Percentiles rank a stretch among this genome's conserved stretches.
Evolutionary conservation across 2,113 vertebrate species (phyloP).

Genomic region (Hassar affinis): DNA sequence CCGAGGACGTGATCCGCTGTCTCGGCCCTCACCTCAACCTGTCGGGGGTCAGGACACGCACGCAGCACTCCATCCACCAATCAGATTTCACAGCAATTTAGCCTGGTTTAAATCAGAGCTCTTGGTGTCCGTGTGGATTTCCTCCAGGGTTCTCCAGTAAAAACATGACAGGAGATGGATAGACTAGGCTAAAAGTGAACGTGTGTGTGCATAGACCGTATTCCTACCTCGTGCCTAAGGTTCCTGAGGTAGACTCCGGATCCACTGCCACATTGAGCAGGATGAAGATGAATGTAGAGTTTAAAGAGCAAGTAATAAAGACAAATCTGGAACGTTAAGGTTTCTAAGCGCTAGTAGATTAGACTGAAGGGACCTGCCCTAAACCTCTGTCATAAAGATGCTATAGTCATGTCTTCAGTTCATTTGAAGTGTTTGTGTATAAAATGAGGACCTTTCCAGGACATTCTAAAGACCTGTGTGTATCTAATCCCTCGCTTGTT

Average conservation of each 20-base stretch:
- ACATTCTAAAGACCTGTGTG: background rate
- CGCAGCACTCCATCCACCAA: background rate
- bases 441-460: background rate
- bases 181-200: too few species aligned
- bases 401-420: background rate
- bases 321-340: too few species aligned
- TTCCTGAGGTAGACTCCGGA: too few species aligned
- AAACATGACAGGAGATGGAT: background rate
- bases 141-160: background rate
- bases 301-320: too few species aligned
- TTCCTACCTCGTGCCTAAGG: too few species aligned
- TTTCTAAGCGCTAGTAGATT: too few species aligned
- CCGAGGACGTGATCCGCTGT: slow-evolving; percentile 87
- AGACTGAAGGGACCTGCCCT: too few species aligned
- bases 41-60: slow-evolving; percentile 77
- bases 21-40: slow-evolving; percentile 87
- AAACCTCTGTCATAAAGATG: too few species aligned
- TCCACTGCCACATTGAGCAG: too few species aligned
- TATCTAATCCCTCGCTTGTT: background rate
- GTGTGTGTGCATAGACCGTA: too few species aligned
- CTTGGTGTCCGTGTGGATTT: background rate
- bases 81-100: background rate
- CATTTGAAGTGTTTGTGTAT: background rate
- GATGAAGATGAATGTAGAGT: too few species aligned
- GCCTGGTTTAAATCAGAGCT: background rate